These are phyloP conservation scores for Corythornis vintsioides DNA, from an alignment of 2,113 vertebrate species.

Conservation along the genomic window DNA sequence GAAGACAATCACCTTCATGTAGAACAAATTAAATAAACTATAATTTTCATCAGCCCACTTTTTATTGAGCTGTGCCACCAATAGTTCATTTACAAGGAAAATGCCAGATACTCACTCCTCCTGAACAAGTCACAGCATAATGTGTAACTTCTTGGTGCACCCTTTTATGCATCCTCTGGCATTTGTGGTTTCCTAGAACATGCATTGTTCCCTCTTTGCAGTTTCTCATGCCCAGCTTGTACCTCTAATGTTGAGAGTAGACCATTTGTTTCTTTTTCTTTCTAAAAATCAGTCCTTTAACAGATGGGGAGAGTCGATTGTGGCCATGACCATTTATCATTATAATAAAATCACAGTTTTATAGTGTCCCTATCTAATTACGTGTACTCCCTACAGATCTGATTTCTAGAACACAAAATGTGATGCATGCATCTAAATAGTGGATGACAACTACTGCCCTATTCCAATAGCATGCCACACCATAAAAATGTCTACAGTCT, in stretches of 20 bases:
- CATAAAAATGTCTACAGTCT: slow-evolving; percentile 15
- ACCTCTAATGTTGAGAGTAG: background rate
- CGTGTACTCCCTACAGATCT: background rate
- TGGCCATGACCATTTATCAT: background rate
- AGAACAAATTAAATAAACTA: background rate
- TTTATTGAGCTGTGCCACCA: background rate
- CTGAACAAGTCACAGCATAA: background rate
- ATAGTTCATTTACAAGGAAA: background rate
- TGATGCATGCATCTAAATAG: background rate
- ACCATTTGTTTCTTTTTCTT: background rate
- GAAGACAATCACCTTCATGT: background rate
- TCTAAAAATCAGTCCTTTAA: background rate
- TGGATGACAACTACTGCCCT: background rate
- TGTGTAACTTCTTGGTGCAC: background rate
- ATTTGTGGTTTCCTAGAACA: background rate
- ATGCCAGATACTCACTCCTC: background rate
- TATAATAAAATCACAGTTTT: slow-evolving; percentile 6
- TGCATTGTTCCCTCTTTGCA: background rate
- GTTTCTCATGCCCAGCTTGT: background rate
- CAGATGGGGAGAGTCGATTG: background rate
- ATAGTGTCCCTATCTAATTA: background rate
- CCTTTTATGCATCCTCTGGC: background rate
- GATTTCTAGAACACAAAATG: background rate
- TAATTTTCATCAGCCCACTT: background rate
- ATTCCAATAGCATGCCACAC: background rate